Conservation (phyloP, 2,797 vertebrate species). For the Pipistrellus pygmaeus region DNA sequence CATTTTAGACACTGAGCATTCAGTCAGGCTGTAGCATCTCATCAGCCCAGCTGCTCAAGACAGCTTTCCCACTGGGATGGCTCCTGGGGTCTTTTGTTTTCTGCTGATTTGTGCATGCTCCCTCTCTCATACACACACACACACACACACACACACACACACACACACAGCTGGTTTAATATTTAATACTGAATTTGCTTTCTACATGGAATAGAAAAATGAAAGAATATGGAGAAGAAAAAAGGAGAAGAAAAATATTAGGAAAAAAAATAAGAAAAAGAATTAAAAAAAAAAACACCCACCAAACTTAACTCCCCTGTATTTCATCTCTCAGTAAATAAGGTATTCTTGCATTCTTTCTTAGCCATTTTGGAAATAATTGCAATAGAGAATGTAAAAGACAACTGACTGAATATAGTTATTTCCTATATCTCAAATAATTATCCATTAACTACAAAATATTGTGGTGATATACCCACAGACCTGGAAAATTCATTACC, state of each 20-base stretch:
- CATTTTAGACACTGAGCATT: too few species aligned
- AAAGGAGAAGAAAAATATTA: background rate
- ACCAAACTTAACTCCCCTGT: background rate
- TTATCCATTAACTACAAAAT: background rate
- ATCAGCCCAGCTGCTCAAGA: accelerated
- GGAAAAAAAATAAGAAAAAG: background rate
- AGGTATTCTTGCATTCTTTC: background rate
- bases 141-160: background rate
- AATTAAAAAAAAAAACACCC: background rate
- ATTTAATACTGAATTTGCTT: background rate
- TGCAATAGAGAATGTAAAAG: background rate
- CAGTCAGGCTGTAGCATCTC: background rate
- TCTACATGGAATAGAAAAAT: background rate
- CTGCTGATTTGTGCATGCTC: background rate
- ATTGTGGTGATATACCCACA: background rate
- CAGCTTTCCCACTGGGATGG: too few species aligned
- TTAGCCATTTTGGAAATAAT: constrained; percentile 1
- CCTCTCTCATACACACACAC: too few species aligned
- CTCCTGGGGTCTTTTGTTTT: background rate
- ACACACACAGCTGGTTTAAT: background rate
- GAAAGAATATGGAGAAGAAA: background rate
- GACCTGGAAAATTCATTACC: background rate
- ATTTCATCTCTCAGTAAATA: constrained; percentile 35
- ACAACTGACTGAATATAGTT: background rate
- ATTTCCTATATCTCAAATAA: constrained; percentile 16